Conservation (phyloP, 2,113 vertebrate genomes). For the Gorsachius goisagi region DNA sequence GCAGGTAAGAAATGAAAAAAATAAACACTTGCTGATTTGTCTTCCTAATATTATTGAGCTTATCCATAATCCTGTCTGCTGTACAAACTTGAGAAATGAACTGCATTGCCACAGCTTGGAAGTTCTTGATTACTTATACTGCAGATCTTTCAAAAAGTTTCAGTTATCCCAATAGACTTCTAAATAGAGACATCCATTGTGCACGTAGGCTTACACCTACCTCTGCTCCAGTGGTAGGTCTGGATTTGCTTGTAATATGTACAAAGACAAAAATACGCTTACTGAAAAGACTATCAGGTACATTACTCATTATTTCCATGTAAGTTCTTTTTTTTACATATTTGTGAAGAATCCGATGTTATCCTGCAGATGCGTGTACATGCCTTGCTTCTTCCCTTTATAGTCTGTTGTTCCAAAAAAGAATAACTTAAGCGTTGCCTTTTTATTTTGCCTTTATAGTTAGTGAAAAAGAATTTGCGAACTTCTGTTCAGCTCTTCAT, state of each 20-base stretch:
- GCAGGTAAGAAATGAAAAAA: conserved; percentile 80
- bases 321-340: neutral
- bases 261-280: neutral
- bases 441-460: neutral
- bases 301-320: neutral
- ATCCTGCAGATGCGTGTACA: neutral
- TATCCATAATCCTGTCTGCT: neutral
- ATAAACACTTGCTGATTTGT: neutral
- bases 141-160: neutral
- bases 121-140: neutral
- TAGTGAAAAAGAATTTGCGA: neutral
- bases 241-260: neutral
- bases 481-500: neutral
- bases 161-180: neutral
- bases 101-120: neutral
- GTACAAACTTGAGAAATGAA: neutral
- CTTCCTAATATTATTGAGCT: neutral
- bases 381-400: neutral
- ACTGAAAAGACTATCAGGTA: neutral
- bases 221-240: neutral
- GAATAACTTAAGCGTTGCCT: neutral
- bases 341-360: neutral
- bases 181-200: neutral
- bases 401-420: neutral
- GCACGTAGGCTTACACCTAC: neutral